Conservation (phyloP, 2,888 invertebrate species). For the Leptura quadrifasciata region DNA sequence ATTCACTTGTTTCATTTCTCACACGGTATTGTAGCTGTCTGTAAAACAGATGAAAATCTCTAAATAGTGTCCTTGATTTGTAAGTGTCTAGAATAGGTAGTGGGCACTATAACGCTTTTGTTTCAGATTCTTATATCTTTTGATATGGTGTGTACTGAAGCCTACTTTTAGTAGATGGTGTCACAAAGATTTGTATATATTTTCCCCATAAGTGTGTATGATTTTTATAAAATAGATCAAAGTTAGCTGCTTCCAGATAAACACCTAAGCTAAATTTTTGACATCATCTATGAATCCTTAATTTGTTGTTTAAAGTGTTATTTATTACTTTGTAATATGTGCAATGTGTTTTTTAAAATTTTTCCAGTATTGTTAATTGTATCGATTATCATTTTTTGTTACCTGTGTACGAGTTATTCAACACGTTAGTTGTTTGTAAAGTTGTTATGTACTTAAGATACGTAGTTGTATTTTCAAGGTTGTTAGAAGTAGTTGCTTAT, state of each 20-base stretch:
- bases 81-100: background rate
- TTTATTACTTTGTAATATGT: background rate
- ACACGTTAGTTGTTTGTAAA: background rate
- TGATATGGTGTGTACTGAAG: background rate
- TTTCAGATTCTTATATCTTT: too few relatives aligned
- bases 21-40: background rate
- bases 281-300: background rate
- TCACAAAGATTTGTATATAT: background rate
- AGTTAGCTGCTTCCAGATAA: background rate
- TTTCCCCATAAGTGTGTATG: background rate
- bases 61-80: background rate
- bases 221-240: too few relatives aligned
- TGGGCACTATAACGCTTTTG: background rate
- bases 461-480: background rate
- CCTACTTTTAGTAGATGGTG: background rate
- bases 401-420: background rate
- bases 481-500: background rate
- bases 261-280: background rate
- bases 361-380: background rate
- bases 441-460: background rate
- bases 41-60: background rate
- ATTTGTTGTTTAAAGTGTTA: constrained; percentile 1
- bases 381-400: background rate
- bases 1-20: background rate
- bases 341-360: background rate